Conservation (phyloP, 2,113 vertebrate species). For the Trichechus manatus region DNA sequence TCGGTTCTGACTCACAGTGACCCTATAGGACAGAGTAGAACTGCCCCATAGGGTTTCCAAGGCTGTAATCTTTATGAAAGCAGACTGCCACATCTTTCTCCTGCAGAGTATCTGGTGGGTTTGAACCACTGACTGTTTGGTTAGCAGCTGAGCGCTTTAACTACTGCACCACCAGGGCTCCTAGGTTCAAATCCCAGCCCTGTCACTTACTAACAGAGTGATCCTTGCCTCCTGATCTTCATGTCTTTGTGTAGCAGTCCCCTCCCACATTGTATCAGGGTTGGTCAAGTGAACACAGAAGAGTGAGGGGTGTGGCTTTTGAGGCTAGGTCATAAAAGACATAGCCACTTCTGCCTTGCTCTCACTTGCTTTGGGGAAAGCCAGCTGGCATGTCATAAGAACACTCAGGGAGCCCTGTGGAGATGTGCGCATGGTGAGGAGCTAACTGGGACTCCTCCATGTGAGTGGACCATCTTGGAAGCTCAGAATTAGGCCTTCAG, state of each 20-base stretch:
- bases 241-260: fast-evolving
- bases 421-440: not conserved
- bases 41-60: too few species aligned
- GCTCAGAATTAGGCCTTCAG: not conserved
- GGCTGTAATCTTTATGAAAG: too few species aligned
- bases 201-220: not conserved
- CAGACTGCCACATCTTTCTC: too few species aligned
- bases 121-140: too few species aligned
- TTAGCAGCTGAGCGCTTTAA: too few species aligned
- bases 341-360: not conserved
- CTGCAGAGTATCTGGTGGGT: too few species aligned
- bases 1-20: too few species aligned
- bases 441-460: not conserved
- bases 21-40: too few species aligned
- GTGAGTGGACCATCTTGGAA: not conserved
- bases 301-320: not conserved
- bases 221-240: not conserved
- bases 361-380: not conserved
- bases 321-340: not conserved
- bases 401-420: not conserved
- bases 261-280: not conserved
- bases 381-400: too few species aligned
- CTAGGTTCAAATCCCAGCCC: not conserved
- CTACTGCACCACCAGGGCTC: too few species aligned
- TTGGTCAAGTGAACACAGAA: not conserved